Base-by-base conservation (phyloP, 2,113 vertebrate species). In the Psittacula cyanocephala region DNA sequence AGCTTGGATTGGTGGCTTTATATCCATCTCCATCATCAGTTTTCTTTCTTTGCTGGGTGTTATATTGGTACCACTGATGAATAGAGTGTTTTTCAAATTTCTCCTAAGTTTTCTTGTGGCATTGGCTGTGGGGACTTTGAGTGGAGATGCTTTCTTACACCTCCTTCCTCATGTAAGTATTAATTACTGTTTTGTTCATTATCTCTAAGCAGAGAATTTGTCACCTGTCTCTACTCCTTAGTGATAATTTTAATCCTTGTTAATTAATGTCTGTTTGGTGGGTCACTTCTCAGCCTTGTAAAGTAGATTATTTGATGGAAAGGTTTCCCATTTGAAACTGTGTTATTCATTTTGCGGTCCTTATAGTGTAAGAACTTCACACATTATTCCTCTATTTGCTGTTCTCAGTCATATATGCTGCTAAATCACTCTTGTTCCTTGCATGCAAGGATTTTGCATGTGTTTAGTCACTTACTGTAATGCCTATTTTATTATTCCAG, bases 41-140 rank as follows among this genome's bases (percentile, higher is more conserved):
- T 98, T 99, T 96, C 98, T 99, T 49, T 99, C 99, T 5, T 98
- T 99, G 70, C 67, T 99, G 70, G 99, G 99, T 31, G 98, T 99
- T 68, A 97, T 99, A 84, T 97, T 99, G 96, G 99, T 99, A 75
- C 99, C 99, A 0, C 98, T 99, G 91, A 99, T 99, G 98, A 99
- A 99, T 96, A 98, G 98, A 5, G 98, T 99, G 6, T 99, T 99
- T 98, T 99, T 99, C 98, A 99, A 99, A 95, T 99, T 99, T 98
- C 98, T 99, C 39, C 98, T 99, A 89, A 99, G 99, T 98, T 99
- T 99, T 96, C 97, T 99, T 94, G 99, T 99, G 97, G 99, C 99
- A 5, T 88, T 99, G 95, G 99, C 99, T 1, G 99, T 99, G 46
- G 99, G 99, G 43, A 99, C 99, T 23, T 97, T 99, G 93, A 99